Evolutionary conservation across 2,113 vertebrate species (phyloP).

Genomic region (Gallinago media): DNA sequence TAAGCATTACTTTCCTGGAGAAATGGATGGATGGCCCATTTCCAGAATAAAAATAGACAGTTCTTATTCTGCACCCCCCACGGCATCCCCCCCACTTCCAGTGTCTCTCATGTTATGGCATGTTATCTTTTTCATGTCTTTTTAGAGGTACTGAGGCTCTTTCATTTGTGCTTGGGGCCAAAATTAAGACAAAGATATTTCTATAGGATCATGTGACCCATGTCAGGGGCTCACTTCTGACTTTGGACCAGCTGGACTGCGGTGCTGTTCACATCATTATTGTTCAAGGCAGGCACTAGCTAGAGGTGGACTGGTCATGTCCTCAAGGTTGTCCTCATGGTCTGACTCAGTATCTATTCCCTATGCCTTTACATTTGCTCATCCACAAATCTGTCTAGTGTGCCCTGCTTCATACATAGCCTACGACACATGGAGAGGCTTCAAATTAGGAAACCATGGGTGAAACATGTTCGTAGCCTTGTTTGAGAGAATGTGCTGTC

Average conservation of each 20-base stretch:
- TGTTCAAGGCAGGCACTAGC: not conserved
- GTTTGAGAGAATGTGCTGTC: accelerated
- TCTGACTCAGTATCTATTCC: not conserved
- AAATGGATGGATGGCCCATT: slow-evolving; percentile 25
- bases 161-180: not conserved
- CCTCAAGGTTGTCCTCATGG: not conserved
- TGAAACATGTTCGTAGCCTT: not conserved
- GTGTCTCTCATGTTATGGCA: not conserved
- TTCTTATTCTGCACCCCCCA: not conserved
- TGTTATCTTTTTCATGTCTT: not conserved
- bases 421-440: not conserved
- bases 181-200: not conserved
- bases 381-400: not conserved
- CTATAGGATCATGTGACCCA: not conserved
- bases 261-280: not conserved
- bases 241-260: not conserved
- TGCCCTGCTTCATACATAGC: not conserved
- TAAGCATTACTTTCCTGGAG: slow-evolving; percentile 39
- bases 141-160: not conserved
- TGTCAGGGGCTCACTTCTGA: not conserved
- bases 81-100: not conserved
- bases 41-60: slow-evolving; percentile 39
- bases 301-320: not conserved
- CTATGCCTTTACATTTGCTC: not conserved
- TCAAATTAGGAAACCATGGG: not conserved